Percentiles rank a stretch among this genome's conserved stretches.
Conservation (phyloP, 2,113 vertebrate species). For the Hucho hucho region DNA sequence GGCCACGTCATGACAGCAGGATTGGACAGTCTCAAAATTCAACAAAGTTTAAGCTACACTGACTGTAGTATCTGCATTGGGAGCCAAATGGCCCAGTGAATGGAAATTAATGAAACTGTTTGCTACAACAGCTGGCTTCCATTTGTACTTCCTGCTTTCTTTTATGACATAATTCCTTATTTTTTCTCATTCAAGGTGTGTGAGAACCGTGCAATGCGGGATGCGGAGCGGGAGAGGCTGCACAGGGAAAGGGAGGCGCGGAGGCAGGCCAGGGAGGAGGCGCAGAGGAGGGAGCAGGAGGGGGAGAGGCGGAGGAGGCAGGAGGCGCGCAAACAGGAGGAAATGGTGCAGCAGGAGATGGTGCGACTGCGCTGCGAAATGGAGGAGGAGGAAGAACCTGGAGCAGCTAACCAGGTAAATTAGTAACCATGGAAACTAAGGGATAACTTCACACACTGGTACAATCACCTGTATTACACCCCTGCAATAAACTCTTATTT, state of each 20-base stretch:
- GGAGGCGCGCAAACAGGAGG: conserved; percentile 78
- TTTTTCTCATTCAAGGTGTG: conserved; percentile 74
- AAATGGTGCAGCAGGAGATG: conserved; percentile 83
- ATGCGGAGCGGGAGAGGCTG: conserved; percentile 73
- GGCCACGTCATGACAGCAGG: too few relatives aligned
- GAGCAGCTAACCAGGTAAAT: conserved; percentile 71
- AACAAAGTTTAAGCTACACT: background rate
- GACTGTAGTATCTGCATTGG: too few relatives aligned
- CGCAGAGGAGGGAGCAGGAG: conserved; percentile 69
- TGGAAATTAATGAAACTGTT: background rate
- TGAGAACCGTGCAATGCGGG: conserved; percentile 79
- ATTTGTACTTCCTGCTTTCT: background rate
- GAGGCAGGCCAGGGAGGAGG: conserved; percentile 72
- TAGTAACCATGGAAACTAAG: conserved; percentile 42
- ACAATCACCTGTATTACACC: background rate
- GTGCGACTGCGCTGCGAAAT: conserved; percentile 83
- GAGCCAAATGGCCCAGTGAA: background rate
- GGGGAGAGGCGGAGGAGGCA: conserved; percentile 75
- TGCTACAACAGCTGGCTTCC: background rate
- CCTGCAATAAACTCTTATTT: background rate
- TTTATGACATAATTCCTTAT: background rate
- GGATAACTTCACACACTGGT: background rate
- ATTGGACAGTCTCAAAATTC: background rate
- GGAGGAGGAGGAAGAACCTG: conserved; percentile 71
- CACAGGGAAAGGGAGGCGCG: conserved; percentile 71